Base-by-base conservation (phyloP, 1,140 invertebrate genomes). In the Trichonephila inaurata region DNA sequence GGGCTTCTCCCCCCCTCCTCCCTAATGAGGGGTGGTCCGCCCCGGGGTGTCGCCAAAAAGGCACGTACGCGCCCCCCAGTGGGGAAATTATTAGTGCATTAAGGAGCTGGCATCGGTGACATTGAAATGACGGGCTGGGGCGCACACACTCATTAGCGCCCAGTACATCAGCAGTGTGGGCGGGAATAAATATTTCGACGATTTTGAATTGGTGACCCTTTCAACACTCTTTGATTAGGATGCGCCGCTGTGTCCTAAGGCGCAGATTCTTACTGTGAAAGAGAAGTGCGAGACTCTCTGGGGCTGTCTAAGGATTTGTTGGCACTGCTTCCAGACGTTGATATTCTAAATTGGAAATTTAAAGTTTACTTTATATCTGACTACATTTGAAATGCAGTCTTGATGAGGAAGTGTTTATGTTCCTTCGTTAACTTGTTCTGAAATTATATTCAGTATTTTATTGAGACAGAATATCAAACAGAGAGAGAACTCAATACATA, bases 11-110 rank as follows among this genome's bases (percentile, higher is more conserved):
- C 33, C 51, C 51, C 51, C 51, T 51, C 44, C 7, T 19, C n/a
- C 64, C 58, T 90, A 90, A 90, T 81, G 72, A 90, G 89, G 89
- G 69, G 28, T 66, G 88, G 88, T 89, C 44, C 88, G 89, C 89
- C 89, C 89, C 89, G 69, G 89, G 89, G 89, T 90, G 66, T 81
- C 69, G 64, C 89, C 69, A 33, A 90, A 90, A 90, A 90, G 89
- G 89, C 89, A 90, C 89, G 89, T 90, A 81, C 89, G 64, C 33
- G 21, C 64, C 28, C 72, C 72, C 72, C 72, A 77, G 72, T 51
- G 51, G 51, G 51, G 51, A 12, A 51, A 51, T 51, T 51, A 51
- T 51, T 51, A 51, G 51, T 69, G 66, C 24, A 69, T n/a, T 77
- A 77, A 77, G 60, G 51, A 87, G 58, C 58, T 21, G 82, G 82